Evolutionary conservation across 2,888 invertebrate species (phyloP), one percentile per base, ranked within the genome.

Genomic region (Drosophila birchii): DNA sequence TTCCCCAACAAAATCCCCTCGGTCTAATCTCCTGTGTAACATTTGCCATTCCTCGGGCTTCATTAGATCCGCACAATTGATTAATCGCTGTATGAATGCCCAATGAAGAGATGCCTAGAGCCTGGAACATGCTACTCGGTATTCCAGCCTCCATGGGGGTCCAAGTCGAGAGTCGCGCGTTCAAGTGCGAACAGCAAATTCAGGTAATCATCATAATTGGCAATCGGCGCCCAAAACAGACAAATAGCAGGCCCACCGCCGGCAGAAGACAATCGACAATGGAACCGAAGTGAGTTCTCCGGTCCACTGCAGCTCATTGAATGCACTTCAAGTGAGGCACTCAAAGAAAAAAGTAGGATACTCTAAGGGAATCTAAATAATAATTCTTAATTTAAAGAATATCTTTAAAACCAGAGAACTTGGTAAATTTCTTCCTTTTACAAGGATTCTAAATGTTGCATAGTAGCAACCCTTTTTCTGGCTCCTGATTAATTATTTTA

Each of bases 151-250:
- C 23, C 44, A 44, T 14, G 18, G 44, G 7, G 20, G 29, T 29
- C 29, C 20, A 3, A 20, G 11, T 20, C 23, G 44, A 32, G 63
- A 23, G 23, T n/a, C 26, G 38, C 45, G 51, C 45, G 67, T 64
- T 64, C 67, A 47, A 54, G 26, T 47, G 62, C 54, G 61, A 54
- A 71, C 80, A 68, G 72, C 85, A 78, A 86, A 79, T 78, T 84
- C 59, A 45, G 75, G 81, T 81, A 76, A 84, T 80, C 78, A 61
- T 71, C 75, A 72, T 88, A 85, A 85, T 85, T 85, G 89, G 61
- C 87, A 75, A 73, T 84, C 62, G 56, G 60, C 34, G 66, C 44
- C 45, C 72, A 66, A 57, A 36, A 44, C 70, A 72, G 45, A 29
- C 68, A 82, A 69, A 34, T 32, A 20, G 49, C 14, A 34, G 20